These are phyloP conservation scores for Okamejei kenojei DNA, from an alignment of 2,797 vertebrate genomes.

Conservation along the genomic window DNA sequence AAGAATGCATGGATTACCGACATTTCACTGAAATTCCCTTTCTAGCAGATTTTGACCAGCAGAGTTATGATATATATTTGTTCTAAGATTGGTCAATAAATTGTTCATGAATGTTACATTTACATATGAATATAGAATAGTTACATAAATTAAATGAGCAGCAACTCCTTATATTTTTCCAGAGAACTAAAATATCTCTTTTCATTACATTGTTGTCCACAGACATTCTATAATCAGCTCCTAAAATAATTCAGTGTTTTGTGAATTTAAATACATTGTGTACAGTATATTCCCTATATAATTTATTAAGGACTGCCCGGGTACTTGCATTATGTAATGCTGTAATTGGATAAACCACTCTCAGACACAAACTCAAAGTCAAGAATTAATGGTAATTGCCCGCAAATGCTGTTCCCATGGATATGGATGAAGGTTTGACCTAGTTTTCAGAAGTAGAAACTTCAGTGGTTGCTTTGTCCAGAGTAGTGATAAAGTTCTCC, in stretches of 20 bases:
- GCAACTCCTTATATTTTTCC: background rate
- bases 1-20: too few relatives aligned
- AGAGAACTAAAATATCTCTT: background rate
- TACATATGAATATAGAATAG: too few relatives aligned
- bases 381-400: constrained; percentile 45
- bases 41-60: background rate
- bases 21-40: background rate
- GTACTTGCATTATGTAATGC: constrained; percentile 57
- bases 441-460: constrained; percentile 43
- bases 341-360: constrained; percentile 54
- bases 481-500: constrained; percentile 43
- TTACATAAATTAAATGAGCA: too few relatives aligned
- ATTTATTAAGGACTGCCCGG: constrained; percentile 55
- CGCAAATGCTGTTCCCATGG: constrained; percentile 43
- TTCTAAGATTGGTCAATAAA: background rate
- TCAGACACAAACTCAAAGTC: constrained; percentile 46
- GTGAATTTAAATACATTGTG: constrained; percentile 58
- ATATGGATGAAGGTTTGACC: constrained; percentile 49
- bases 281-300: constrained; percentile 61
- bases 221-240: background rate
- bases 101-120: background rate
- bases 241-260: constrained; percentile 43
- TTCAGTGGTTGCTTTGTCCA: constrained; percentile 43
- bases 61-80: background rate
- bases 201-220: background rate